Base-by-base conservation (phyloP, 2,113 vertebrate genomes). In the Nesogale talazaci region DNA sequence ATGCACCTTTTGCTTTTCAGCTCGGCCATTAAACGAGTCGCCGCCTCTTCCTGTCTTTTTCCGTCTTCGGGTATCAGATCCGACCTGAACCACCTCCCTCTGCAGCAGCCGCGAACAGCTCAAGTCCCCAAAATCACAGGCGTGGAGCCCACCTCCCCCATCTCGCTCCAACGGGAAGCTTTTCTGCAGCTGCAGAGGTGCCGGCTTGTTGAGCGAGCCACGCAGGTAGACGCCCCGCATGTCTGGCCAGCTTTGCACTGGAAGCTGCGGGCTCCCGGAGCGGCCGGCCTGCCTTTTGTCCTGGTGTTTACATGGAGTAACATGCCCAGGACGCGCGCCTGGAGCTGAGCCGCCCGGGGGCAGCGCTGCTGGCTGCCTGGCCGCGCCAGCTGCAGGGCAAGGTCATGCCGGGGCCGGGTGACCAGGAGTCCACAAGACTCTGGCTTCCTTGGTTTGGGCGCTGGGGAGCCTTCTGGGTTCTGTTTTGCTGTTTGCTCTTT, bases 121-220 rank as follows among this genome's bases (percentile, higher is more conserved):
- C 69, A 6, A 38, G 25, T 72, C 57, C 90, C 95, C 94, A 95
- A 93, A 93, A 88, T 88, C 88, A 80, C 65, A 74, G 83, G 88
- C 3, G 0, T 29, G 52, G 83, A 88, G 69, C 80, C 88, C 90
- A 85, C 31, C 69, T 93, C 90, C 0, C 0, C 83, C 81, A 16
- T 67, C 29, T 8, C 1, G 4, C 72, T 61, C 61, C 42, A 40
- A 1, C 42, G 46, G 69, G 77, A 78, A 69, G 94, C 83, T 36
- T 42, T 20, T 52, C 27, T 77, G 89, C 69, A 65, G 87, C 59
- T 69, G 85, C 79, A 56, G 65, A 88, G 69, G 76, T 56, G 65
- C 91, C 74, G 61, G 40, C 92, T 90, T 1, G 61, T 83, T 91
- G 85, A 61, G 79, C 88, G 46, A 52, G 81, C 86, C 61, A 56